These are phyloP conservation scores for Pelodytes ibericus DNA, from an alignment of 2,797 vertebrate species.

Conservation along the genomic window DNA sequence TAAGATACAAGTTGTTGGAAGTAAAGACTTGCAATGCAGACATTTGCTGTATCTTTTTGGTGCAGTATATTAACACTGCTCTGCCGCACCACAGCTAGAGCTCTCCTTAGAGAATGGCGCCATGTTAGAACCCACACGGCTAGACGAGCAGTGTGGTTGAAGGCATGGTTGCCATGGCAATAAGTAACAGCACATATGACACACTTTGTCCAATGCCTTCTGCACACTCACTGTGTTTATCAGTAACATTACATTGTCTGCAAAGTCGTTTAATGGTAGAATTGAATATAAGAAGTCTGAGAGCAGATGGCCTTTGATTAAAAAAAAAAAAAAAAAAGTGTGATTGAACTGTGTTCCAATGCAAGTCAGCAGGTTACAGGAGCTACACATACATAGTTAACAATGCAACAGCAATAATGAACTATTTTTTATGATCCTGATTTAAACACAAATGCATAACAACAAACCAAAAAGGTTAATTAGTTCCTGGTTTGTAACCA, in stretches of 20 bases:
- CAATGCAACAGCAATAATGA: constrained; percentile 16
- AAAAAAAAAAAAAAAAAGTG: not conserved
- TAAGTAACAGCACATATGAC: constrained; percentile 16
- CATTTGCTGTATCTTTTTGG: not conserved
- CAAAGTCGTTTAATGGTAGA: constrained; percentile 3
- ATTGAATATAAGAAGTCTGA: not conserved
- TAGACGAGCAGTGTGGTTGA: not conserved
- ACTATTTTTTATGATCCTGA: not conserved
- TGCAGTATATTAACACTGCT: not conserved
- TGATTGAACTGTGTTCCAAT: not conserved
- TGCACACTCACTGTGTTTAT: constrained; percentile 7
- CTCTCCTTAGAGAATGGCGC: not conserved
- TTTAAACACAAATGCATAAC: not conserved
- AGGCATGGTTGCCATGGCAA: constrained; percentile 26
- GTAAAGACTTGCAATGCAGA: not conserved
- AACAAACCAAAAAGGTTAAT: constrained; percentile 1
- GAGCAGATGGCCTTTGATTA: not conserved
- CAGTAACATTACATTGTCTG: not conserved
- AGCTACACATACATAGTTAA: not conserved
- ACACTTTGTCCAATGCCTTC: not conserved
- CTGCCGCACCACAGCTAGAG: not conserved
- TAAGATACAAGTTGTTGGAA: not conserved
- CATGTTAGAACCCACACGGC: not conserved
- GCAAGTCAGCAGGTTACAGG: not conserved
- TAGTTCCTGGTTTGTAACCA: not conserved